phyloP scores from a whole-genome alignment of 2,888 invertebrate species.

The Strigamia crassipes region DNA sequence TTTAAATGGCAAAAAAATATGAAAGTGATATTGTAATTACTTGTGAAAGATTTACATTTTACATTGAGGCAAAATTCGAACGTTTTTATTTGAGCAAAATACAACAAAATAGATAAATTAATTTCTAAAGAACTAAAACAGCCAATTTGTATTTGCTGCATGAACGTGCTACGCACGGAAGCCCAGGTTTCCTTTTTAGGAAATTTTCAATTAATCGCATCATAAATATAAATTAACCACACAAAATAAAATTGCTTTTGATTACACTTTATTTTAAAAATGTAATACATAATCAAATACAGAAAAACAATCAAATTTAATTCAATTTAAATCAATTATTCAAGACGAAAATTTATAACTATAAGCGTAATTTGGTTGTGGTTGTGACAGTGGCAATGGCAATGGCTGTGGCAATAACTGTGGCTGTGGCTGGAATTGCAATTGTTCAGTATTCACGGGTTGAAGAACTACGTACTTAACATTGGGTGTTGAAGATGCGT shows the following conservation, averaged over 20 bases:
- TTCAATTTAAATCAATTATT: neutral
- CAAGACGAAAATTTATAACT: neutral
- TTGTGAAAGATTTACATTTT: too few relatives aligned
- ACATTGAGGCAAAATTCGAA: too few relatives aligned
- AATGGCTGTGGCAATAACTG: neutral
- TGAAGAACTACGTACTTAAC: constrained; percentile 1
- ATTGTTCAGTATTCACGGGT: neutral
- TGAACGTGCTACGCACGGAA: too few relatives aligned
- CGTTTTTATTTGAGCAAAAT: too few relatives aligned
- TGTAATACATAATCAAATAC: neutral
- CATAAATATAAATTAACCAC: neutral
- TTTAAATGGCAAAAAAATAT: too few relatives aligned
- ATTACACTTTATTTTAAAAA: neutral
- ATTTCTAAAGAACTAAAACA: too few relatives aligned
- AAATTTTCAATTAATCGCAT: too few relatives aligned
- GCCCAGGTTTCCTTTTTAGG: too few relatives aligned
- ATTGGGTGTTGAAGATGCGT: neutral
- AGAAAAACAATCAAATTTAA: neutral
- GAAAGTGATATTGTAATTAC: too few relatives aligned
- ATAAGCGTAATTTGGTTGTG: neutral
- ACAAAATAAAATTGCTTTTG: neutral
- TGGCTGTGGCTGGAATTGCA: neutral
- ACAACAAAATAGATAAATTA: too few relatives aligned
- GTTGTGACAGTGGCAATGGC: neutral
- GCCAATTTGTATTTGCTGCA: too few relatives aligned